Conservation (phyloP, 1,140 invertebrate genomes). For the Eufriesea mexicana region DNA sequence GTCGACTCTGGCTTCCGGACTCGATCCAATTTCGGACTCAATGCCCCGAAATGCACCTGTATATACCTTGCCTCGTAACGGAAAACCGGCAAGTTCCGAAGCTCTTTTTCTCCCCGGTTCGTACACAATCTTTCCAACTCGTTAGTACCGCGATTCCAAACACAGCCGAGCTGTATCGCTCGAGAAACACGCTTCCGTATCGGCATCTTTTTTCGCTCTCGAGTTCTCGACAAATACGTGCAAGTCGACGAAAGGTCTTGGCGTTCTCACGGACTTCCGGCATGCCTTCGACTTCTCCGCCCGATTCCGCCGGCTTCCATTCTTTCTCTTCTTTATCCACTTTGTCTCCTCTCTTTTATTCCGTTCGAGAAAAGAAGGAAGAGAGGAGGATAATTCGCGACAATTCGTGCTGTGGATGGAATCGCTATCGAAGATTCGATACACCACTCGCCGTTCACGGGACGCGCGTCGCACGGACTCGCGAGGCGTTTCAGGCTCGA, state of each 20-base stretch:
- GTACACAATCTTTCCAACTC: background rate
- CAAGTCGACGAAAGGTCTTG: constrained; percentile 43
- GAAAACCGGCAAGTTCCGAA: background rate
- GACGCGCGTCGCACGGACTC: background rate
- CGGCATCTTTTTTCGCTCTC: constrained; percentile 31
- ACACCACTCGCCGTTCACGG: too few species aligned
- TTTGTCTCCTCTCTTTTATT: too few species aligned
- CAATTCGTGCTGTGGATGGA: too few species aligned
- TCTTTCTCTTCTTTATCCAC: background rate
- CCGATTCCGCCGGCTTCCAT: background rate
- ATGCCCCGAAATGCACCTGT: background rate
- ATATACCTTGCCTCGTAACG: constrained; percentile 19
- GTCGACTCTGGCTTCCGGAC: too few species aligned
- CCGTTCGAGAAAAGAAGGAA: too few species aligned
- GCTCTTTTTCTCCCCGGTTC: too few species aligned
- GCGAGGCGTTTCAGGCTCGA: too few species aligned
- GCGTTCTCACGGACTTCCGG: constrained; percentile 52
- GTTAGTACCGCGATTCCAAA: constrained; percentile 1
- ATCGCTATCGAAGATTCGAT: too few species aligned
- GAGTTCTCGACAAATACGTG: constrained; percentile 47
- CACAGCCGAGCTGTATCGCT: background rate
- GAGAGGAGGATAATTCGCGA: too few species aligned
- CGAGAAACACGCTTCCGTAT: constrained; percentile 12
- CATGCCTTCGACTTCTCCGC: constrained; percentile 47
- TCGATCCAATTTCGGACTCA: too few species aligned